Percentiles rank a stretch among this genome's conserved stretches.
Conservation (phyloP, 1,140 invertebrate genomes). For the Drosophila nannoptera region DNA sequence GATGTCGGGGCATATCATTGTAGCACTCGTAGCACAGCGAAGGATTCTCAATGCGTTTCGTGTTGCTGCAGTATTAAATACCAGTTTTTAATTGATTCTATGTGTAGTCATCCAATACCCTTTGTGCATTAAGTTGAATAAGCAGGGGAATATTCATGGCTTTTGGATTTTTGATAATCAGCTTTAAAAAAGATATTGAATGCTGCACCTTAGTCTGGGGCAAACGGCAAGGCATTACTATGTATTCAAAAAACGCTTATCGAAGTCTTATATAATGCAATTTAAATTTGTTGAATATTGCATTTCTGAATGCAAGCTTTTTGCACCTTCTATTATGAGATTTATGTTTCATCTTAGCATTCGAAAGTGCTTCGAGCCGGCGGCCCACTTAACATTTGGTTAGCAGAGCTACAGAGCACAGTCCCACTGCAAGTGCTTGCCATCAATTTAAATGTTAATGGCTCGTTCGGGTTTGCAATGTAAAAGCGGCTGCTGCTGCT, state of each 20-base stretch:
- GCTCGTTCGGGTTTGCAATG: constrained; percentile 48
- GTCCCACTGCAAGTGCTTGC: constrained; percentile 37
- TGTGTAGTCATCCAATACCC: constrained; percentile 9
- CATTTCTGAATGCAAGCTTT: too few relatives aligned
- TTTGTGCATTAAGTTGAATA: not conserved
- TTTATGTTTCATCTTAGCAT: not conserved
- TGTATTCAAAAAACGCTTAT: too few relatives aligned
- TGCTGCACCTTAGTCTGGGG: too few relatives aligned
- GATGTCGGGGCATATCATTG: constrained; percentile 36
- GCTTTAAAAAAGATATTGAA: not conserved
- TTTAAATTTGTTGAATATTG: too few relatives aligned
- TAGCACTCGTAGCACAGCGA: constrained; percentile 23
- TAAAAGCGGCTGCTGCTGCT: constrained; percentile 43
- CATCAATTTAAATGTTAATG: constrained; percentile 69
- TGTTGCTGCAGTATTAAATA: constrained; percentile 40
- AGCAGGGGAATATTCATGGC: not conserved
- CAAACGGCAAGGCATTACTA: too few relatives aligned
- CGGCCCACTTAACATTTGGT: constrained; percentile 21
- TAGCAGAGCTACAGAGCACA: constrained; percentile 34
- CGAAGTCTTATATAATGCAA: too few relatives aligned
- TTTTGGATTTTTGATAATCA: not conserved
- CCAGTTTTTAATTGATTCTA: constrained; percentile 44
- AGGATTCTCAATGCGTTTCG: constrained; percentile 47
- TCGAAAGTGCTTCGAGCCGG: too few relatives aligned
- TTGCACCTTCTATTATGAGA: not conserved